Conservation (phyloP, 2,113 vertebrate species). For the Lophius piscatorius region DNA sequence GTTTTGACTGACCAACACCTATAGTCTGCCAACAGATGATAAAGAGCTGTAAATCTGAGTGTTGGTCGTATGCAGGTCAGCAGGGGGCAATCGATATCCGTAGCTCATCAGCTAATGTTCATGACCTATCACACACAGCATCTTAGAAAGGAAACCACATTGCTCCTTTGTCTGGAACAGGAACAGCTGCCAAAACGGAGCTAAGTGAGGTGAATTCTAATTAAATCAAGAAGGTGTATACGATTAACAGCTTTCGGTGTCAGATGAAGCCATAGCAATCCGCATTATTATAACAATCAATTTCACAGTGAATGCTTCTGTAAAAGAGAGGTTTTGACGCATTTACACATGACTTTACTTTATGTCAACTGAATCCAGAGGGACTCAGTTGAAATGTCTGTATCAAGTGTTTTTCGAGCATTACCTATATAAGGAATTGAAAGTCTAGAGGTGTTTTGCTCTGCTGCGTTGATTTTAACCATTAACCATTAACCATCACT, state of each 20-base stretch:
- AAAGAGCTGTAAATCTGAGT: conserved; percentile 14
- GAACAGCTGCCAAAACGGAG: conserved; percentile 43
- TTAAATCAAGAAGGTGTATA: conserved; percentile 66
- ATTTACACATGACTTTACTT: too few species aligned
- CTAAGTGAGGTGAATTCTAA: conserved; percentile 56
- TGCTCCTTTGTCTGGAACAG: conserved; percentile 56
- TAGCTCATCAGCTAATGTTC: conserved; percentile 68
- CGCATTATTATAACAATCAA: too few species aligned
- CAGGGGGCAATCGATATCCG: conserved; percentile 44
- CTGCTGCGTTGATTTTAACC: too few species aligned
- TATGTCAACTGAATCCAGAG: too few species aligned
- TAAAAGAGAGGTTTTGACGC: too few species aligned
- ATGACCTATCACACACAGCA: conserved; percentile 51
- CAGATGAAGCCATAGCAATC: conserved; percentile 22
- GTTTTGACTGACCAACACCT: conserved; percentile 6
- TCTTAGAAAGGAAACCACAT: conserved; percentile 47
- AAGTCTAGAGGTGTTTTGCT: too few species aligned
- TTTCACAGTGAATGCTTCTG: too few species aligned
- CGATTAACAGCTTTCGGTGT: conserved; percentile 53
- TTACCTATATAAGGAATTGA: too few species aligned
- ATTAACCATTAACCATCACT: too few species aligned
- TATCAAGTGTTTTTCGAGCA: too few species aligned
- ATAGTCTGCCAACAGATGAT: conserved; percentile 6
- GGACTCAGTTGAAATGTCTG: too few species aligned
- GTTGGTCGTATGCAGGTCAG: conserved; percentile 36